Evolutionary conservation across 2,113 vertebrate species (phyloP), one percentile per base, ranked within the genome.

Genomic region (Scopus umbretta): DNA sequence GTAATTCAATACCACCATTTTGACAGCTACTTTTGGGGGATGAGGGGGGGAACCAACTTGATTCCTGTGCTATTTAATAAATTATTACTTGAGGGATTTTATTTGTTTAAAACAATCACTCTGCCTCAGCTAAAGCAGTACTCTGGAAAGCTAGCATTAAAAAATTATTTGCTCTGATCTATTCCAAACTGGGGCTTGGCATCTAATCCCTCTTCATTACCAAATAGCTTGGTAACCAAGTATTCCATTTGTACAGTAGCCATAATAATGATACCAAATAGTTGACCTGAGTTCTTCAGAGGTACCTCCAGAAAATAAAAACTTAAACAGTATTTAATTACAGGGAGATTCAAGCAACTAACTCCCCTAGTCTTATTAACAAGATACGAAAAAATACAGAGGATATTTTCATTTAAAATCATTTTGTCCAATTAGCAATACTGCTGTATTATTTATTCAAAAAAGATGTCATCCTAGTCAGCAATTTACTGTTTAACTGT

Each of bases 131-230:
- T 91, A 86, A 95, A 94, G 76, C 55, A 94, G 45, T 50, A 52
- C 25, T 84, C 72, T 89, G 45, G 56, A 95, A 95, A 91, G 72
- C 61, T 16, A 92, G 55, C 86, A 94, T 93, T 94, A 88, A 93
- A 93, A 92, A 86, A 92, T 78, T 95, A 94, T 86, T 93, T 94
- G n/a, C 43, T 92, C 56, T 90, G 92, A 88, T 88, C 80, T 83
- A 25, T 84, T 93, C 80, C 68, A 89, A 94, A 89, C 56, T 79
- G 40, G 7, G 27, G 19, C 53, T 86, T 92, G 91, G 80, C 80
- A 88, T 80, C 73, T 94, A 88, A 92, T 89, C 34, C 29, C 30
- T 91, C 56, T 85, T 81, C 75, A 75, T 81, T 75, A 93, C 27
- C 75, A 92, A 95, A 89, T 4, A 89, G 22, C 43, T 72, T 40